Conservation (phyloP, 2,113 vertebrate genomes). For the Bos taurus region DNA sequence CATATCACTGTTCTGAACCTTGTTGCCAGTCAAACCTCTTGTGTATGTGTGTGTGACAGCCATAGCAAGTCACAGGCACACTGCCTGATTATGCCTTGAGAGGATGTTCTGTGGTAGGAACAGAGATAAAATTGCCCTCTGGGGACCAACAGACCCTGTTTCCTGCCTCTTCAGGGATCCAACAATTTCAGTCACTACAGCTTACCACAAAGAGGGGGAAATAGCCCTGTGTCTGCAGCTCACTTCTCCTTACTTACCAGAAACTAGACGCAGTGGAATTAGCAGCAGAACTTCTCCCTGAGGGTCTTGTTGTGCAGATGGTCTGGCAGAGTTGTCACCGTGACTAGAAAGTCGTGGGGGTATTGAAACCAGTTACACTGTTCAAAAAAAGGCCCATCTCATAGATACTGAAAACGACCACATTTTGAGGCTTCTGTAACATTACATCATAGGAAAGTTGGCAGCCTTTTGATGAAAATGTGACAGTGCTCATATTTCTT, state of each 20-base stretch:
- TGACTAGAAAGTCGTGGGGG: not conserved
- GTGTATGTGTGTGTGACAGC: not conserved
- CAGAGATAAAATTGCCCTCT: not conserved
- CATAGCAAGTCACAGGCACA: accelerated
- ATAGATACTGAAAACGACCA: not conserved
- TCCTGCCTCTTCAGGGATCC: not conserved
- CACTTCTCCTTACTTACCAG: slow-evolving; percentile 31
- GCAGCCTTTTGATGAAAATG: not conserved
- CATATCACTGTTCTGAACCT: not conserved
- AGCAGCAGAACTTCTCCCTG: not conserved
- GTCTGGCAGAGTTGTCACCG: not conserved
- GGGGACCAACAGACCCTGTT: not conserved
- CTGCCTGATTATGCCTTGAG: not conserved
- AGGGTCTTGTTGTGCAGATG: not conserved
- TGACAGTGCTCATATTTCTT: not conserved
- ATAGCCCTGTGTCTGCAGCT: not conserved
- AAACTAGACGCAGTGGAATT: not conserved
- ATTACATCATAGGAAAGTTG: not conserved
- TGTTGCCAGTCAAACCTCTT: not conserved
- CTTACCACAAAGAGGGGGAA: not conserved
- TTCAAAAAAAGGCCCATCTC: not conserved
- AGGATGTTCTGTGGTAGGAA: not conserved
- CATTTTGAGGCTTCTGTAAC: not conserved
- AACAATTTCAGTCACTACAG: not conserved
- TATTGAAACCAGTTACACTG: not conserved